Percentiles rank a stretch among this genome's conserved stretches.
Evolutionary conservation across 2,888 invertebrate species (phyloP).

Genomic region (Ecdyonurus torrentis): DNA sequence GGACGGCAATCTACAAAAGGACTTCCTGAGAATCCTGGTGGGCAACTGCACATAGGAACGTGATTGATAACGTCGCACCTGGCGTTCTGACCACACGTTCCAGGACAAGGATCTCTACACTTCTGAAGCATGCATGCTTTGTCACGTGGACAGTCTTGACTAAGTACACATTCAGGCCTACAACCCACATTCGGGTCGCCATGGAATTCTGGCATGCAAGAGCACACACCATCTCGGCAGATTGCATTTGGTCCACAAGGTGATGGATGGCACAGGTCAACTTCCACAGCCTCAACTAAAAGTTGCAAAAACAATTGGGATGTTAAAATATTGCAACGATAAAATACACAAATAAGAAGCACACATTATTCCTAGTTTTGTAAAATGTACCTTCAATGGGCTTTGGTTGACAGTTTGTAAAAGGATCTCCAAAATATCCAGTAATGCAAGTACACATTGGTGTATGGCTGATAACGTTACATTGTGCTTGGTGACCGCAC

Average conservation of each 20-base stretch:
- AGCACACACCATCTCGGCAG: conserved; percentile 39
- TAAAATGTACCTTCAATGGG: conserved; percentile 21
- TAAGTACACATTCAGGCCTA: conserved; percentile 51
- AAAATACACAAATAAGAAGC: not conserved
- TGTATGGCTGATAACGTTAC: conserved; percentile 33
- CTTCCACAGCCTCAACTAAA: conserved; percentile 11
- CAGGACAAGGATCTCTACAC: conserved; percentile 61
- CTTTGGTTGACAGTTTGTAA: conserved; percentile 56
- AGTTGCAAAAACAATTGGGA: no score
- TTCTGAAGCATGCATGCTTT: conserved; percentile 54
- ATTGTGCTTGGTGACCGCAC: conserved; percentile 47
- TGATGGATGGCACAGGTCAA: conserved; percentile 28
- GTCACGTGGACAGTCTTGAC: conserved; percentile 44
- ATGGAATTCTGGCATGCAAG: conserved; percentile 24
- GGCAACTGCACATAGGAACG: conserved; percentile 56
- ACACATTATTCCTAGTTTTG: not conserved
- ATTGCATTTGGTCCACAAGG: conserved; percentile 29
- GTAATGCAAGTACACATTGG: conserved; percentile 36
- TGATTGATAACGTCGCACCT: conserved; percentile 60
- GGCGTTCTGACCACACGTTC: conserved; percentile 60
- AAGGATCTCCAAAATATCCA: conserved; percentile 48
- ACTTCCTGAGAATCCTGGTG: conserved; percentile 46
- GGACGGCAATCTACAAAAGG: conserved; percentile 32
- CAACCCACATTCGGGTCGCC: conserved; percentile 26
- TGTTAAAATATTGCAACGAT: not conserved